Evolutionary conservation across 2,113 vertebrate species (phyloP).

Genomic region (Ancistrus triradiatus): DNA sequence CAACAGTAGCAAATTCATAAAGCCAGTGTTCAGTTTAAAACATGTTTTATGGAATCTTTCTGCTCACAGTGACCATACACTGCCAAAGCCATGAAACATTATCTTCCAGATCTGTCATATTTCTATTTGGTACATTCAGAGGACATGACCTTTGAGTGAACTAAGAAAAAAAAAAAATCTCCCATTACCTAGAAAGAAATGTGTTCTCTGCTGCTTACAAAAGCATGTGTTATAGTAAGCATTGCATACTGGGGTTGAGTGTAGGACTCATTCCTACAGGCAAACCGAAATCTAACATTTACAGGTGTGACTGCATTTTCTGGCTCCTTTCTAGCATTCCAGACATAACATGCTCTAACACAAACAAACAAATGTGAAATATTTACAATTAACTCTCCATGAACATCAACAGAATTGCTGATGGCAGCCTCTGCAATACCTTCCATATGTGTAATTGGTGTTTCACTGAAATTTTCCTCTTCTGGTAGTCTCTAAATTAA

Average conservation of each 20-base stretch:
- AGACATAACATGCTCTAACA: not conserved
- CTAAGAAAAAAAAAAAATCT: not conserved
- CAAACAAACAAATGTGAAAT: not conserved
- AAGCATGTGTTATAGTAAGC: not conserved
- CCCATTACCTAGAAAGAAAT: not conserved
- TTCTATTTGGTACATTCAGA: not conserved
- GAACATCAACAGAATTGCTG: too few species aligned
- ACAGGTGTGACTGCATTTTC: conserved; percentile 1
- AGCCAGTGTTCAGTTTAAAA: too few species aligned
- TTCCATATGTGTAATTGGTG: too few species aligned
- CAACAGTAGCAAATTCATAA: too few species aligned
- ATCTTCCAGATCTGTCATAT: not conserved
- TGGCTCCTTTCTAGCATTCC: conserved; percentile 9
- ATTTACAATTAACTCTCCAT: not conserved
- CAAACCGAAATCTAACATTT: not conserved
- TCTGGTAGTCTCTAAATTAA: too few species aligned
- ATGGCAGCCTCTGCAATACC: too few species aligned
- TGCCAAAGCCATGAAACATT: not conserved
- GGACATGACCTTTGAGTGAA: not conserved
- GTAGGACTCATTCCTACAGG: not conserved
- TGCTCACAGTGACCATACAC: not conserved
- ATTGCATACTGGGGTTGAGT: not conserved
- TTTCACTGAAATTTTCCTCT: too few species aligned
- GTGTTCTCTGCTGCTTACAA: not conserved
- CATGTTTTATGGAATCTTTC: too few species aligned